Percentiles rank a stretch among this genome's conserved stretches.
Conservation (phyloP, 1,140 invertebrate genomes). For the Diachasmimorpha longicaudata region DNA sequence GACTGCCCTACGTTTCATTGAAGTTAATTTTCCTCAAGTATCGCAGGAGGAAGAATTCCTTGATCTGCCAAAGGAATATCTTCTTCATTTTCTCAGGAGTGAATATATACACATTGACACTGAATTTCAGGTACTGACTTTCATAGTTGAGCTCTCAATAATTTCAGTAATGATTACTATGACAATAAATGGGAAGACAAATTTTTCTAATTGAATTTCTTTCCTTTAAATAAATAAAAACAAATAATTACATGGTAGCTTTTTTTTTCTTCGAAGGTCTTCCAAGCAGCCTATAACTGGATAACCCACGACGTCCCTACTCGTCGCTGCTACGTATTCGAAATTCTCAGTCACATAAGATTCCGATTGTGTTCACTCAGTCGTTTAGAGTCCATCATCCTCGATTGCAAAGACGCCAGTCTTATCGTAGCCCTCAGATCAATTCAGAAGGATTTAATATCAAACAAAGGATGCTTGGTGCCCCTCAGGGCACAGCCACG, state of each 20-base stretch:
- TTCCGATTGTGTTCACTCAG: slow-evolving; percentile 84
- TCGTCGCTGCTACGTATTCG: slow-evolving; percentile 84
- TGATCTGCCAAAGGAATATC: slow-evolving; percentile 81
- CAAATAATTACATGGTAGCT: no score
- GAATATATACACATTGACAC: slow-evolving; percentile 90
- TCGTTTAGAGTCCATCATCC: slow-evolving; percentile 81
- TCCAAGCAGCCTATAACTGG: slow-evolving; percentile 90
- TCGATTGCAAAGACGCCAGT: slow-evolving; percentile 81
- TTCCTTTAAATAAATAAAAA: not conserved
- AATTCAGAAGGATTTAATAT: slow-evolving; percentile 81
- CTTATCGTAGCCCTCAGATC: slow-evolving; percentile 81
- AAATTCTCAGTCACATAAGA: slow-evolving; percentile 83
- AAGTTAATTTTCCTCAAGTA: slow-evolving; percentile 85
- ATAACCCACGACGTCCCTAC: slow-evolving; percentile 82
- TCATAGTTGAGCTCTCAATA: not conserved
- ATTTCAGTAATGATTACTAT: no score
- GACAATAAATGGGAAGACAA: no score
- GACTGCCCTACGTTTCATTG: slow-evolving; percentile 83
- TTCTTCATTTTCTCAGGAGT: slow-evolving; percentile 82
- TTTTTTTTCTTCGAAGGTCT: slow-evolving; percentile 67
- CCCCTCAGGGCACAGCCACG: slow-evolving; percentile 78
- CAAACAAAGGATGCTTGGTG: slow-evolving; percentile 79
- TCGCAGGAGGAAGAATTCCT: slow-evolving; percentile 88
- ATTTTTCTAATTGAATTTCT: no score
- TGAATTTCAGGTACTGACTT: slow-evolving; percentile 81